phyloP scores from a whole-genome alignment of 2,888 invertebrate species.

The Dicyrtomina minuta region DNA sequence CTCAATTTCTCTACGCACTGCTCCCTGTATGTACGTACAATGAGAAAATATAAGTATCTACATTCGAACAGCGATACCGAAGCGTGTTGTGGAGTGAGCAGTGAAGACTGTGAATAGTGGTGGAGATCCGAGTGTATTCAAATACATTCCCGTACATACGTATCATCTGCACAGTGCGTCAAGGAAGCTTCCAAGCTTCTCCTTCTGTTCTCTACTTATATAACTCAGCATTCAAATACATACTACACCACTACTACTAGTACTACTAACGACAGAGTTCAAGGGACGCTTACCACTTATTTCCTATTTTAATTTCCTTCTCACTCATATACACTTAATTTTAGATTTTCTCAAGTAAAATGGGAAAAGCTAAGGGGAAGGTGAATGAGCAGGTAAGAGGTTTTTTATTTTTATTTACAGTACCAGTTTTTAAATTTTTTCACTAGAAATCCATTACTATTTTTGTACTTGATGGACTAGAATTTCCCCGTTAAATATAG shows the following conservation, averaged over 20 bases:
- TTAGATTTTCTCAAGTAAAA: neutral
- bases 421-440: neutral
- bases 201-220: neutral
- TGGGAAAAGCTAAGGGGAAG: conserved; percentile 47
- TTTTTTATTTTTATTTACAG: neutral
- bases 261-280: conserved; percentile 5
- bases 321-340: too few relatives aligned
- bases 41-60: too few relatives aligned
- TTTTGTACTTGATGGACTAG: too few relatives aligned
- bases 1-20: too few relatives aligned
- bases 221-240: neutral
- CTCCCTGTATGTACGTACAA: too few relatives aligned
- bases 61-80: too few relatives aligned
- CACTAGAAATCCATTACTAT: neutral
- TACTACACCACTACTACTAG: neutral
- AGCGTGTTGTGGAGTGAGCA: too few relatives aligned
- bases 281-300: conserved; percentile 11
- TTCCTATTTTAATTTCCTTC: too few relatives aligned
- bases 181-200: neutral
- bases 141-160: too few relatives aligned
- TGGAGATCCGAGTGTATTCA: too few relatives aligned
- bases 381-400: conserved; percentile 47
- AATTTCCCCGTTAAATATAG: too few relatives aligned
- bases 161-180: neutral
- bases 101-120: too few relatives aligned